A percentile compares a stretch with the other conserved stretches of the same genome.
Conservation (phyloP, 2,113 vertebrate species). For the Dipodomys spectabilis region DNA sequence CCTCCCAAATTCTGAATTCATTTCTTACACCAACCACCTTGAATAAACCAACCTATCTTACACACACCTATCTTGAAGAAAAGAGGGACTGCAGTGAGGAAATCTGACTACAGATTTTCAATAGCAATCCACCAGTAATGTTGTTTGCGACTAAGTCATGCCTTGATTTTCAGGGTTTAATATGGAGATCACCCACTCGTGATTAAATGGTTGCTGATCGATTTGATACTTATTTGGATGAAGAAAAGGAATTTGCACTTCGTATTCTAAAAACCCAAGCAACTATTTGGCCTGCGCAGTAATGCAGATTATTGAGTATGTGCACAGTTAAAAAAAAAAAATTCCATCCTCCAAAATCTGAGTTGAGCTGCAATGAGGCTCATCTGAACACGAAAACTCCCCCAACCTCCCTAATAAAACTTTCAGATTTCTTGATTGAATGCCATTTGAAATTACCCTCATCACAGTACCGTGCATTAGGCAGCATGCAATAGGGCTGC, state of each 20-base stretch:
- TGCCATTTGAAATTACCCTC: conserved; percentile 86
- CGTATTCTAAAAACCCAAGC: conserved; percentile 47
- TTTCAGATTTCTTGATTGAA: conserved; percentile 85
- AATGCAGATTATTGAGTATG: conserved; percentile 49
- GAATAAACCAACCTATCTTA: no score
- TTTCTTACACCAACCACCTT: conserved; percentile 7
- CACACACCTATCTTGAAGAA: background rate
- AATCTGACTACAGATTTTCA: background rate
- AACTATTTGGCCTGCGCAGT: conserved; percentile 7
- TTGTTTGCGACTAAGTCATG: background rate
- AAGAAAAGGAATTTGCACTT: conserved; percentile 51
- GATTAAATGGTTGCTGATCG: conserved; percentile 41
- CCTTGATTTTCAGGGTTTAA: conserved; percentile 45
- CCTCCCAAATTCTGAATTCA: background rate
- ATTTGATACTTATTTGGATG: conserved; percentile 8
- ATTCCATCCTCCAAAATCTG: conserved; percentile 68
- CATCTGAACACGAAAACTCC: conserved; percentile 75
- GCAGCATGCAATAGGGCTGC: conserved; percentile 78
- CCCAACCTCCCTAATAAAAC: conserved; percentile 83
- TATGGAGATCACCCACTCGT: background rate
- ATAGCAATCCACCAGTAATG: background rate
- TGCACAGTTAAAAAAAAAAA: conserved; percentile 43
- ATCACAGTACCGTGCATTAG: conserved; percentile 78
- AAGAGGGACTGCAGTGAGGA: background rate
- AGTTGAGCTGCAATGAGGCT: conserved; percentile 60